Conservation (phyloP, 2,113 vertebrate species). For the Colossoma macropomum region DNA sequence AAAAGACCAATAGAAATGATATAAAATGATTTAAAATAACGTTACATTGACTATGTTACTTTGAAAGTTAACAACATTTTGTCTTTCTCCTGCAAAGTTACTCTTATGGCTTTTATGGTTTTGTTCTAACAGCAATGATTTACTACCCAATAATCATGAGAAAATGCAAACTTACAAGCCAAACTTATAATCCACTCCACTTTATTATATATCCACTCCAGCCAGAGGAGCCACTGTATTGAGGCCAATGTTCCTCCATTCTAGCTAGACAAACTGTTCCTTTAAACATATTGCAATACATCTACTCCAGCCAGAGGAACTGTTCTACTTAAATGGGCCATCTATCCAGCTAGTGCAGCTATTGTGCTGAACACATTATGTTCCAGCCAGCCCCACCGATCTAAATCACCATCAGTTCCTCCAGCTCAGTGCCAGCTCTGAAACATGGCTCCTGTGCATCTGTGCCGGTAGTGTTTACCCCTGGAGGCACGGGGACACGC, state of each 20-base stretch:
- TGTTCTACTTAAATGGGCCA: not conserved
- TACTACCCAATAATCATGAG: too few relatives aligned
- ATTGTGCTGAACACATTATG: not conserved
- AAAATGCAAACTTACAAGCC: too few relatives aligned
- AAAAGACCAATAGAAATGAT: too few relatives aligned
- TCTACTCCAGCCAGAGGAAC: not conserved
- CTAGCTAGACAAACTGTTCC: not conserved
- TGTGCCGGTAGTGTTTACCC: constrained; percentile 31
- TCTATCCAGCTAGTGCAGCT: not conserved
- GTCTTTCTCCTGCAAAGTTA: too few relatives aligned
- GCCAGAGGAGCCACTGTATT: not conserved
- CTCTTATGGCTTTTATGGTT: too few relatives aligned
- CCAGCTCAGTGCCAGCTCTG: not conserved
- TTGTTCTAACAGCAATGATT: too few relatives aligned
- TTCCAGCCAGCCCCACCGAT: constrained; percentile 10
- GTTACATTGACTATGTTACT: too few relatives aligned
- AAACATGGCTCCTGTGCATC: constrained; percentile 27
- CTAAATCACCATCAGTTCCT: constrained; percentile 14
- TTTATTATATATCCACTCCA: not conserved
- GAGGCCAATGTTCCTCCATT: not conserved
- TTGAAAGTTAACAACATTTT: too few relatives aligned
- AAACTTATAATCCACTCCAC: too few relatives aligned
- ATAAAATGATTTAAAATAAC: too few relatives aligned
- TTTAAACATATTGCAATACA: not conserved
- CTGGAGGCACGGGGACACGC: constrained; percentile 21